These are phyloP conservation scores for Hydriomena furcata DNA, from an alignment of 2,888 invertebrate genomes.

Conservation along the genomic window DNA sequence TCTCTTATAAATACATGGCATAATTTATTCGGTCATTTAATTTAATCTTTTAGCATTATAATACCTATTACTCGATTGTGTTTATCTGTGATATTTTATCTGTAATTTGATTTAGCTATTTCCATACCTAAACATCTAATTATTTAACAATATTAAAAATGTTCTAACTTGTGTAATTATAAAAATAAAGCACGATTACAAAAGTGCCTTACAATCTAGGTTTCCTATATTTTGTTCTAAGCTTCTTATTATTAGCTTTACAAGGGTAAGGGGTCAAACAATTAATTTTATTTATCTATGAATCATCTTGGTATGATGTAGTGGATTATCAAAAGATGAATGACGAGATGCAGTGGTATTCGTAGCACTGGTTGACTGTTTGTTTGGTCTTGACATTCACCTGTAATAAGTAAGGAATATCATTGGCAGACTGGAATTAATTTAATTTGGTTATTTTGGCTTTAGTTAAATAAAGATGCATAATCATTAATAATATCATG, in stretches of 20 bases:
- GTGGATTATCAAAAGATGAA: constrained; percentile 52
- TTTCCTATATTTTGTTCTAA: constrained; percentile 40
- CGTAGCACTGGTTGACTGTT: constrained; percentile 57
- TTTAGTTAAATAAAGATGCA: no score
- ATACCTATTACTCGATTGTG: constrained; percentile 40
- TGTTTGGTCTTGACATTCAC: constrained; percentile 84
- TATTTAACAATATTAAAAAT: constrained; percentile 32
- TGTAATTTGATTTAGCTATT: constrained; percentile 36
- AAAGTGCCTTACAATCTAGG: constrained; percentile 42
- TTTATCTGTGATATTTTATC: constrained; percentile 41
- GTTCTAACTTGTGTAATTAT: constrained; percentile 37
- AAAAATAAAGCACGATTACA: constrained; percentile 45
- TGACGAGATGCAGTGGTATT: constrained; percentile 49
- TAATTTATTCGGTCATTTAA: background rate
- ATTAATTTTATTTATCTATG: constrained; percentile 36
- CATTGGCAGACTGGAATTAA: background rate
- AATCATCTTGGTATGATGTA: constrained; percentile 77
- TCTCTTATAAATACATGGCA: no score
- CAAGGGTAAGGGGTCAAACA: constrained; percentile 50
- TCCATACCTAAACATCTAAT: constrained; percentile 23
- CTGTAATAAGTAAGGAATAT: constrained; percentile 62
- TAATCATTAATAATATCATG: no score
- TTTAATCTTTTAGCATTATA: background rate
- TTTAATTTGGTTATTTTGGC: no score
- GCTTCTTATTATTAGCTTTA: constrained; percentile 50